Evolutionary conservation across 2,888 invertebrate species (phyloP).

Genomic region (Syrphus vitripennis): DNA sequence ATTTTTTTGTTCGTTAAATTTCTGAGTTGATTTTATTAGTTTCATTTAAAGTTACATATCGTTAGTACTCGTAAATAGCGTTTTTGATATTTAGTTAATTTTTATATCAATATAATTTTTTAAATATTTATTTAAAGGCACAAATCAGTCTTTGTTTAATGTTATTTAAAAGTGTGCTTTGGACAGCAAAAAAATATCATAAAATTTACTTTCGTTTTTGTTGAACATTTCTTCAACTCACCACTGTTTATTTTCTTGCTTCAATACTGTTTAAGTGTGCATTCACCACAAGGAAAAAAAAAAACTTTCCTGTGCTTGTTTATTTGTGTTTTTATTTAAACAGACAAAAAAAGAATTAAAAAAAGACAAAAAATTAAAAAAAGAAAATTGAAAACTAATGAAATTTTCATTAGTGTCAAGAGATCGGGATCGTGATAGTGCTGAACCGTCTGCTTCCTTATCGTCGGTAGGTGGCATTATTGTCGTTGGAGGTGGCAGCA

Average conservation of each 20-base stretch:
- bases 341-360: slow-evolving; percentile 34
- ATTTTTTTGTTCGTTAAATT: neutral
- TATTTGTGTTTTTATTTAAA: slow-evolving; percentile 15
- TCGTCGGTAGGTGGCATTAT: slow-evolving; percentile 53
- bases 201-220: slow-evolving; percentile 5
- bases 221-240: neutral
- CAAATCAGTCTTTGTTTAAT: slow-evolving; percentile 29
- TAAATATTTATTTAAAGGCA: slow-evolving; percentile 33
- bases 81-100: neutral
- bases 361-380: slow-evolving; percentile 43
- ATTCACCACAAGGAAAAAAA: slow-evolving; percentile 6
- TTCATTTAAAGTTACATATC: slow-evolving; percentile 4
- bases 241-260: slow-evolving; percentile 42
- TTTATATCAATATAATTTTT: too few species aligned
- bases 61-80: slow-evolving; percentile 9
- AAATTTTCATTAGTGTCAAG: slow-evolving; percentile 79
- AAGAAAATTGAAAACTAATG: slow-evolving; percentile 67
- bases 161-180: slow-evolving; percentile 40
- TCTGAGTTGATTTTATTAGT: slow-evolving; percentile 13
- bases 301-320: slow-evolving; percentile 35
- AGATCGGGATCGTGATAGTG: slow-evolving; percentile 77
- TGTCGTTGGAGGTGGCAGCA: slow-evolving; percentile 73
- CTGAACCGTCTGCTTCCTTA: slow-evolving; percentile 58
- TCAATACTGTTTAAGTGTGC: slow-evolving; percentile 49
- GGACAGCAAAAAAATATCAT: neutral